A percentile compares a stretch with the other conserved stretches of the same genome.
Evolutionary conservation across 2,888 invertebrate species (phyloP).

Genomic region (Agrochola lota): DNA sequence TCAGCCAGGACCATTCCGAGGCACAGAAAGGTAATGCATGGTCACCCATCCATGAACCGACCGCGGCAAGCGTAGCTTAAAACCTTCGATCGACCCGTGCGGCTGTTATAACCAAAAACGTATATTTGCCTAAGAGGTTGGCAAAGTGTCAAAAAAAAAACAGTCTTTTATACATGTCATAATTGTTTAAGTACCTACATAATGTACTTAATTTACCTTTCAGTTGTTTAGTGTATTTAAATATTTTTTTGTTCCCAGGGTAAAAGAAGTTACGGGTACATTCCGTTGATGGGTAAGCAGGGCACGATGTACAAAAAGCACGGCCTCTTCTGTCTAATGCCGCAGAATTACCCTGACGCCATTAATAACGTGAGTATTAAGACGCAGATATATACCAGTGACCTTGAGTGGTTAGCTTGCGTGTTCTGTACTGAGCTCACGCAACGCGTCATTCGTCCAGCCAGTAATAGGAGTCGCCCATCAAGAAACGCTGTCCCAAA

Average conservation of each 20-base stretch:
- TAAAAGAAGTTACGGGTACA: constrained; percentile 79
- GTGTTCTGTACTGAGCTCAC: no score
- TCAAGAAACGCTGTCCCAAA: no score
- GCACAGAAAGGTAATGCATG: background rate
- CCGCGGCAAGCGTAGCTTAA: background rate
- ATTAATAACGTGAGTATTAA: constrained; percentile 93
- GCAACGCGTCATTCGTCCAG: no score
- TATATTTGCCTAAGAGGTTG: background rate
- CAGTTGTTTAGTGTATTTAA: no score
- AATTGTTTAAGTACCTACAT: background rate
- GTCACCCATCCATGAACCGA: background rate
- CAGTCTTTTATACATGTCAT: background rate
- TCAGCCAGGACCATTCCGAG: background rate
- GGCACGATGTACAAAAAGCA: constrained; percentile 93
- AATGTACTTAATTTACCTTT: no score
- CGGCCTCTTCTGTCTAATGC: constrained; percentile 96
- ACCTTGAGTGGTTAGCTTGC: no score
- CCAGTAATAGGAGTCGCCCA: no score
- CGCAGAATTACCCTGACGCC: constrained; percentile 98
- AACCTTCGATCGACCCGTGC: background rate
- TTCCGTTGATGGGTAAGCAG: constrained; percentile 92
- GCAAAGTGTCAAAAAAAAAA: background rate
- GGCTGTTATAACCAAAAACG: background rate
- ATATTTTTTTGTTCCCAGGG: constrained; percentile 76
- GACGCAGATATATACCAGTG: no score